phyloP scores from a whole-genome alignment of 1,140 invertebrate genomes.

The Sinella curviseta region DNA sequence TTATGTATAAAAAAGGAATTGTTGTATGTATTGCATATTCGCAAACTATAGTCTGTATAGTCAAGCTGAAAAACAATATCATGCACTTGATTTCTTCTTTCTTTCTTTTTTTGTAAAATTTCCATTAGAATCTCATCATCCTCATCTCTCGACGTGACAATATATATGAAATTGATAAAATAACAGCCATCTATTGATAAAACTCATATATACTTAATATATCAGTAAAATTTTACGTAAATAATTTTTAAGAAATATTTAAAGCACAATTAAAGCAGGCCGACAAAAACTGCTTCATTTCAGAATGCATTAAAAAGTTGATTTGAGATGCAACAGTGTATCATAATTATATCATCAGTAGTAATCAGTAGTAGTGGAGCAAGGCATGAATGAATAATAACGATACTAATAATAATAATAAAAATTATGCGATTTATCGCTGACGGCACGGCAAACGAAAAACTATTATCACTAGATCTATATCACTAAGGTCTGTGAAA shows the following conservation, averaged over 20 bases:
- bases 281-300: slow-evolving; percentile 10
- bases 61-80: background rate
- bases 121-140: background rate
- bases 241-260: background rate
- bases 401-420: background rate
- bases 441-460: background rate
- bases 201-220: too few relatives aligned
- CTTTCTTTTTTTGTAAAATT: background rate
- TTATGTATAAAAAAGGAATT: background rate
- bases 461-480: slow-evolving; percentile 10
- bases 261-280: slow-evolving; percentile 20
- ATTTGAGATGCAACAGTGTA: background rate
- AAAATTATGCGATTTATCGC: background rate
- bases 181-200: too few relatives aligned
- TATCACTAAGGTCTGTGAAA: slow-evolving; percentile 23
- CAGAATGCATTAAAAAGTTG: background rate
- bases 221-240: background rate
- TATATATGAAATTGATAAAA: too few relatives aligned
- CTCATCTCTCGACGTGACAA: too few relatives aligned
- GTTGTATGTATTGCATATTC: background rate
- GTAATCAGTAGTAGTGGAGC: background rate
- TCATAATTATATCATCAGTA: background rate
- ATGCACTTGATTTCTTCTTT: background rate
- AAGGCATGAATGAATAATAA: background rate
- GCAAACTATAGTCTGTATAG: background rate